Evolutionary conservation across 2,113 vertebrate species (phyloP), one percentile per base, ranked within the genome.

Genomic region (Rhinopomastus cyanomelas): DNA sequence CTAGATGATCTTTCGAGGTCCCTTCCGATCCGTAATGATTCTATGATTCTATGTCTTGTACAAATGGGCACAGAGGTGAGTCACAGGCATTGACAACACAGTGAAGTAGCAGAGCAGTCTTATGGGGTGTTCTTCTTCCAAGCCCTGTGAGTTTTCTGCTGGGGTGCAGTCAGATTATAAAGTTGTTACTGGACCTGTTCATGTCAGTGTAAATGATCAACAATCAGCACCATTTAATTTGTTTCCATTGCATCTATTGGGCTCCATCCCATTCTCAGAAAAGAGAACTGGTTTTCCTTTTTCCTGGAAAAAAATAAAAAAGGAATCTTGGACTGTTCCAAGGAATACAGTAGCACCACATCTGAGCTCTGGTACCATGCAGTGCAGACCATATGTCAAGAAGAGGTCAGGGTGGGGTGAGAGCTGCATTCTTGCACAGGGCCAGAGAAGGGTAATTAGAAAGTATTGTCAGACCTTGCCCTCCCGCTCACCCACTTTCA

Each of bases 221-320:
- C 36, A 80, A 89, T 93, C 87, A 87, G 26, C 88, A 85, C 60
- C 23, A 26, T 60, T 80, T 80, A 73, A 79, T 87, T 91, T 79
- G 29, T 89, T 89, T 87, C 69, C 44, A 42, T 69, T 88, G 20
- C 77, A 64, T 92, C 46, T 77, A 7, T 42, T 93, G 67, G 32
- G 9, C 22, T 67, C 26, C 15, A 36, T 84, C 61, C 74, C 49
- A 14, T 56, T 84, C 30, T 56, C 42, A 44, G 55, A 69, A 72
- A 9, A 65, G 19, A 81, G 9, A 29, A 19, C 4, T 59, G 11
- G 0, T 12, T 57, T 77, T 78, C n/a, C 5, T 30, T 76, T 68
- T 17, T 34, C 42, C 36, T 51, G 27, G 34, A 27, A 36, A 15
- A 39, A 64, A 44, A 44, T 23, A 46, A 46, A n/a, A 30, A 25